A percentile compares a stretch with the other conserved stretches of the same genome.
These are phyloP conservation scores for Phoenicopterus ruber DNA, from an alignment of 2,113 vertebrate genomes.

Conservation along the genomic window DNA sequence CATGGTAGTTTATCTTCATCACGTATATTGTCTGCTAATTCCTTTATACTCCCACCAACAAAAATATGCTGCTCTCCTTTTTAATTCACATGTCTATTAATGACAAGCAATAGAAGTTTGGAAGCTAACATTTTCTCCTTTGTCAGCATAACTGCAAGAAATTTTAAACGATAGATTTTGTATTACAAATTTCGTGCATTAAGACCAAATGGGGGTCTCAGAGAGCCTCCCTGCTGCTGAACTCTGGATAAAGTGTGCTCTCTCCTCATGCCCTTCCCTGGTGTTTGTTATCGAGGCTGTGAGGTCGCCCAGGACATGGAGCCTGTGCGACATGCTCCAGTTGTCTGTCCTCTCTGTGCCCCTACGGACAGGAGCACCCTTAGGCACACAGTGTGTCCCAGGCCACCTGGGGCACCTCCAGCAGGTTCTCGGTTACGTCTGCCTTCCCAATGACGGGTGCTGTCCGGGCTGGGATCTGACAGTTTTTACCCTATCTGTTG, in stretches of 20 bases:
- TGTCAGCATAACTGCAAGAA: neutral
- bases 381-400: neutral
- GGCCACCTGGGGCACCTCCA: neutral
- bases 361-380: accelerated
- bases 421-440: neutral
- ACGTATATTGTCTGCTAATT: neutral
- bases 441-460: neutral
- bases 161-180: accelerated
- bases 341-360: neutral
- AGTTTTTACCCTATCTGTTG: neutral
- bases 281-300: no score
- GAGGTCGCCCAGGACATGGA: neutral
- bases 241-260: neutral
- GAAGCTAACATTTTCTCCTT: neutral
- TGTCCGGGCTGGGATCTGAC: neutral
- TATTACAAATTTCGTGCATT: neutral
- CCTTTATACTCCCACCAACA: neutral
- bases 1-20: neutral
- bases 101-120: neutral
- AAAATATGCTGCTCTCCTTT: neutral
- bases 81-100: neutral
- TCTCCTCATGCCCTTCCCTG: neutral
- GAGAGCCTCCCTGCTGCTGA: neutral
- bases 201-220: neutral
- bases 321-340: accelerated